Evolutionary conservation across 2,797 vertebrate species (phyloP).

Genomic region (Pachyuromys duprasi): DNA sequence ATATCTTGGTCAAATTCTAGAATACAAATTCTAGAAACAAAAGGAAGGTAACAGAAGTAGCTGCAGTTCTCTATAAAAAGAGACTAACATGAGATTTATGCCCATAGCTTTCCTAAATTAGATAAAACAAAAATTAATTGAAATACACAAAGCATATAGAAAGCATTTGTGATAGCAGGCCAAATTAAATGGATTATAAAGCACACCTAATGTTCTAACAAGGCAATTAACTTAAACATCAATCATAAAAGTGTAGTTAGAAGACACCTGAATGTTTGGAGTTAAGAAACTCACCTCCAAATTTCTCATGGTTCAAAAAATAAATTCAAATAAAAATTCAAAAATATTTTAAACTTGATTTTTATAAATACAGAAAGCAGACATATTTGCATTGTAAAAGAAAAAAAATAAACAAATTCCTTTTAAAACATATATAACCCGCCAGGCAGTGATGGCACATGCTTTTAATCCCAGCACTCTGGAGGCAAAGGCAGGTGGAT

Average conservation of each 20-base stretch:
- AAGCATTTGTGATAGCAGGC: not conserved
- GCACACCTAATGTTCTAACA: not conserved
- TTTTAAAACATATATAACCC: too few relatives aligned
- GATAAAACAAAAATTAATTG: constrained; percentile 1
- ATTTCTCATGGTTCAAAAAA: not conserved
- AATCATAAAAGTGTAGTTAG: not conserved
- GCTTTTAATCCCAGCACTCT: too few relatives aligned
- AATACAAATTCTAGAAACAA: not conserved
- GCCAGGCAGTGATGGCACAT: too few relatives aligned
- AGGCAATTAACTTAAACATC: not conserved
- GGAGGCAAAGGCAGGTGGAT: too few relatives aligned
- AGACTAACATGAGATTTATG: not conserved
- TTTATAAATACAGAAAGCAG: not conserved
- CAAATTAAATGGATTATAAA: not conserved
- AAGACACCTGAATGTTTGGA: not conserved
- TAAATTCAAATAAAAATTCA: not conserved
- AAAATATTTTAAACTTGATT: constrained; percentile 8
- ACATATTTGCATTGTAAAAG: not conserved
- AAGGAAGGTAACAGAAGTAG: not conserved
- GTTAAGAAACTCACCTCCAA: not conserved
- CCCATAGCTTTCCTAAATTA: not conserved
- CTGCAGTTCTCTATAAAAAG: not conserved
- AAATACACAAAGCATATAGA: not conserved
- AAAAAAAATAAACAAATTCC: not conserved
- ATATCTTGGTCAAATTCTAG: not conserved